Base-by-base conservation (phyloP, 2,113 vertebrate species). In the Pituophis catenifer region DNA sequence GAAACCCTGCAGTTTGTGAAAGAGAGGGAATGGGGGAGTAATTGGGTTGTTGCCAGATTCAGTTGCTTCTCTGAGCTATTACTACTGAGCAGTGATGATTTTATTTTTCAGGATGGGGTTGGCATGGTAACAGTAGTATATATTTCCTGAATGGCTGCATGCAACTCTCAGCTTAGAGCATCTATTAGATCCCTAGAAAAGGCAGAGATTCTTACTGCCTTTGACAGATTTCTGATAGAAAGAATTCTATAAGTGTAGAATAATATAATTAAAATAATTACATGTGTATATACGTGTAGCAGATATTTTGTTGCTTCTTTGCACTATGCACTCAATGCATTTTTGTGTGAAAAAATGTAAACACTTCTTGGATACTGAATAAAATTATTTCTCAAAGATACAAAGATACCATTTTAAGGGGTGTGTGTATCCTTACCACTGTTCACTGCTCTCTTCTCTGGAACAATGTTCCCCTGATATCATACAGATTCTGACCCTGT, bases 41-140 rank as follows among this genome's bases (percentile, higher is more conserved):
- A 11, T 44, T 54, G 89, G 57, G 48, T 38, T 86, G 57, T 65
- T 93, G 81, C 92, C 81, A 90, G 57, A 24, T 54, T 93, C 55
- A 90, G 92, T 86, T 86, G 89, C 75, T 90, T 86, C 48, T 90
- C 75, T 87, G 62, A 70, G 75, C 53, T 92, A 85, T 26, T 92
- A 81, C 54, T 81, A 89, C 53, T 23, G 62, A 89, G 21, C 57
- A 44, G 48, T 44, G 55, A 93, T 93, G 92, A 50, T 90, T 93
- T 93, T 90, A 93, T 93, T 93, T 93, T 93, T n/a, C 55, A 90
- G 89, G 75, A 90, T 90, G n/a, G 26, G 29, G 92, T 90, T 93
- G 92, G 89, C 89, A 93, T 93, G 92, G 92, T 85, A 93, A 93
- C 92, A 29, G 70, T 86, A 54, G 75, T 87, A 65, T 29, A 15